These are phyloP conservation scores for Pseudochaenichthys georgianus DNA, from an alignment of 2,797 vertebrate species.

Conservation along the genomic window DNA sequence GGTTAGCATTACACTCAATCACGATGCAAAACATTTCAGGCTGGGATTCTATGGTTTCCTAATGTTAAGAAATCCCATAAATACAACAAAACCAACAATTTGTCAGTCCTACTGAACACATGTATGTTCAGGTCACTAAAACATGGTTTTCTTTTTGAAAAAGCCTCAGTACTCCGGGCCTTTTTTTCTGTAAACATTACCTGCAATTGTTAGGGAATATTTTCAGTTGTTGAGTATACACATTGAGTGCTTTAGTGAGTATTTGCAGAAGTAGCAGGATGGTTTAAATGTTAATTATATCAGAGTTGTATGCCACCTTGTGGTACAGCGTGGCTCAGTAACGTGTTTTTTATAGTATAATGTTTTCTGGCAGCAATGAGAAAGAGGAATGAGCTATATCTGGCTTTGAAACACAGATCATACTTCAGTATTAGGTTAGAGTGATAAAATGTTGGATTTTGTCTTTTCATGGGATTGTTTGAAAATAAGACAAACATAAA, in stretches of 20 bases:
- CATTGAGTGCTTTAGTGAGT: not conserved
- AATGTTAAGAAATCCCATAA: conserved; percentile 20
- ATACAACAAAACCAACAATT: conserved; percentile 5
- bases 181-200: not conserved
- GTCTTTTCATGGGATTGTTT: conserved; percentile 36
- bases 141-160: not conserved
- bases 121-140: not conserved
- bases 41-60: not conserved
- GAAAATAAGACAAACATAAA: conserved; percentile 16
- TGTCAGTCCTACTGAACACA: not conserved
- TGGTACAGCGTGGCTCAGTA: too few species aligned
- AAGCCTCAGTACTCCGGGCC: not conserved
- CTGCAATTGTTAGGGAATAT: not conserved
- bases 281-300: too few species aligned
- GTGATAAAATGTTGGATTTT: conserved; percentile 2
- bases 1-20: not conserved
- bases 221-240: not conserved
- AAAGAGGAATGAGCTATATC: not conserved
- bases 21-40: conserved; percentile 3
- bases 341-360: not conserved
- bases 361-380: not conserved
- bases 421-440: not conserved
- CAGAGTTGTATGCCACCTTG: too few species aligned
- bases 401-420: not conserved
- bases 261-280: not conserved